Conservation (phyloP, 2,888 invertebrate species). For the Brassicogethes aeneus region DNA sequence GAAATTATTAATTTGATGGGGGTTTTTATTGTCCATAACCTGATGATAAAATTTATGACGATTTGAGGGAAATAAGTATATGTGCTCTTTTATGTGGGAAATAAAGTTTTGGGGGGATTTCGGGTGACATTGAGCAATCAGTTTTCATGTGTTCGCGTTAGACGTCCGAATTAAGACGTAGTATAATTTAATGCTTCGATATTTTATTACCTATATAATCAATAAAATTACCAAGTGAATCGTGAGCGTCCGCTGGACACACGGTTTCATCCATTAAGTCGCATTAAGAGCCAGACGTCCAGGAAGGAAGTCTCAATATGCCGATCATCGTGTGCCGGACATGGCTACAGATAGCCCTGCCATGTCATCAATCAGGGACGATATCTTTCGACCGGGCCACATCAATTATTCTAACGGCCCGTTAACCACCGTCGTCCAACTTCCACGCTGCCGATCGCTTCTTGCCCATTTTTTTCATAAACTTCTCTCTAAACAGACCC, state of each 20-base stretch:
- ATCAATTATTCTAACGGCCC: slow-evolving; percentile 27
- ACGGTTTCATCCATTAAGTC: slow-evolving; percentile 29
- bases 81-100: too few relatives aligned
- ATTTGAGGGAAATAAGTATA: neutral
- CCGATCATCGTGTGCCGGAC: slow-evolving; percentile 38
- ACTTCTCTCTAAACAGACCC: neutral
- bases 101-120: neutral
- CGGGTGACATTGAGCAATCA: neutral
- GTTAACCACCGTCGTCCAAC: slow-evolving; percentile 6
- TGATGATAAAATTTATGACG: neutral
- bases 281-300: slow-evolving; percentile 30
- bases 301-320: slow-evolving; percentile 42
- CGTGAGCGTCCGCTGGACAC: slow-evolving; percentile 16
- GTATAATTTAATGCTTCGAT: slow-evolving; percentile 9
- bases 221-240: slow-evolving; percentile 28
- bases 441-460: slow-evolving; percentile 5
- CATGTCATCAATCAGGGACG: slow-evolving; percentile 38
- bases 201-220: slow-evolving; percentile 22
- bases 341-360: slow-evolving; percentile 29
- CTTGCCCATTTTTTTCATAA: slow-evolving; percentile 3
- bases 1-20: neutral
- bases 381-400: slow-evolving; percentile 31
- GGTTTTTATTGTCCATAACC: neutral
- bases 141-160: neutral
- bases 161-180: slow-evolving; percentile 1